Evolutionary conservation across 2,797 vertebrate genomes (phyloP).

Genomic region (Parauchenoglanis ngamensis): DNA sequence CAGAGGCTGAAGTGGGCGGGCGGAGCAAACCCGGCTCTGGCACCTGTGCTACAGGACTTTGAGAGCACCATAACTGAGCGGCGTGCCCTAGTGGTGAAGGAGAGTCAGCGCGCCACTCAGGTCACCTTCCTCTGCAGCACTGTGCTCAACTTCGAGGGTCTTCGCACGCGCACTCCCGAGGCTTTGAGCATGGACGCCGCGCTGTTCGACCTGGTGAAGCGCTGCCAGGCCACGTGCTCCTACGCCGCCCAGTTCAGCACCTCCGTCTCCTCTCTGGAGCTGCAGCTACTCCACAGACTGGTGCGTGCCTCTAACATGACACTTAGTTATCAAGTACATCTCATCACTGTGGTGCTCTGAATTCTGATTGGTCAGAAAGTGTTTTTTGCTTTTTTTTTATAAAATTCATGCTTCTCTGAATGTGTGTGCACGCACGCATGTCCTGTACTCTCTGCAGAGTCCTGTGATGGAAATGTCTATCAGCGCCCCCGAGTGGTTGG

Average conservation of each 20-base stretch:
- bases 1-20: constrained; percentile 98
- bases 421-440: background rate
- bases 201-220: constrained; percentile 92
- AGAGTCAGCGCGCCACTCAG: constrained; percentile 93
- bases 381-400: background rate
- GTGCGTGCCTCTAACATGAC: constrained; percentile 67
- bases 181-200: constrained; percentile 89
- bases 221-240: constrained; percentile 95
- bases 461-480: constrained; percentile 85
- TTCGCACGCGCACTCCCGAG: constrained; percentile 92
- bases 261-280: constrained; percentile 90
- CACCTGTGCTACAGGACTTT: constrained; percentile 96
- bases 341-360: background rate
- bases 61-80: constrained; percentile 94
- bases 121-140: constrained; percentile 98
- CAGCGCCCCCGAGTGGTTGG: constrained; percentile 92
- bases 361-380: background rate
- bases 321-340: too few relatives aligned
- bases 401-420: background rate
- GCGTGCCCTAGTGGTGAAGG: constrained; percentile 88
- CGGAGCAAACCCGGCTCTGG: constrained; percentile 92
- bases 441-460: constrained; percentile 80
- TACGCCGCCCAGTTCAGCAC: constrained; percentile 95
- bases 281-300: constrained; percentile 91
- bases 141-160: constrained; percentile 94